phyloP scores from a whole-genome alignment of 1,140 invertebrate genomes.

The Zaprionus camerounensis region DNA sequence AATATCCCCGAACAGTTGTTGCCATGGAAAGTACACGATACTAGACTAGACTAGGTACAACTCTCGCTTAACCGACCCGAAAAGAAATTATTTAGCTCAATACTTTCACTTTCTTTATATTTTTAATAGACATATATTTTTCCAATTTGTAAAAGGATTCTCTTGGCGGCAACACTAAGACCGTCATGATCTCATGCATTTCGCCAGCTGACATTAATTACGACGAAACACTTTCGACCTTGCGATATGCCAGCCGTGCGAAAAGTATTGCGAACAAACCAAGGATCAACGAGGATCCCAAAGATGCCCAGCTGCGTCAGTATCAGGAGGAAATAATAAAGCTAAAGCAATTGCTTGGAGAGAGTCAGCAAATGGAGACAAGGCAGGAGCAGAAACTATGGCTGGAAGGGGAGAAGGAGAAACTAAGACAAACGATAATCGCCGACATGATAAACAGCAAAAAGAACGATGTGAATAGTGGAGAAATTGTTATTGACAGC shows the following conservation, averaged over 20 bases:
- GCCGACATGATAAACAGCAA: conserved; percentile 66
- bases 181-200: conserved; percentile 96
- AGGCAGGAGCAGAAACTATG: not conserved
- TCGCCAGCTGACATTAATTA: conserved; percentile 95
- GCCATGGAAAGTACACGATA: too few relatives aligned
- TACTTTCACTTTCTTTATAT: too few relatives aligned
- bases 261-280: conserved; percentile 98
- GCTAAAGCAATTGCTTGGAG: conserved; percentile 88
- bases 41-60: too few relatives aligned
- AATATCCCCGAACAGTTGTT: too few relatives aligned
- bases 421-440: not conserved
- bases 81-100: too few relatives aligned
- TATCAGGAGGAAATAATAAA: conserved; percentile 95
- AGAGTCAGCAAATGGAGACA: conserved; percentile 47
- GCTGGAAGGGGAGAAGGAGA: conserved; percentile 13
- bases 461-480: not conserved
- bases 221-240: conserved; percentile 95
- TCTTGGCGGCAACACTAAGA: conserved; percentile 97
- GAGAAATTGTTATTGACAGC: not conserved
- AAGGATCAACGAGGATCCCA: conserved; percentile 96
- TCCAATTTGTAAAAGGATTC: conserved; percentile 88
- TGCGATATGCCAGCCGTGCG: conserved; percentile 95
- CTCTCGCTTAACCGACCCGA: too few relatives aligned
- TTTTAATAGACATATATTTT: not conserved
- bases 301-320: conserved; percentile 94